Evolutionary conservation across 2,888 invertebrate species (phyloP).

Genomic region (Halictus quadricinctus): DNA sequence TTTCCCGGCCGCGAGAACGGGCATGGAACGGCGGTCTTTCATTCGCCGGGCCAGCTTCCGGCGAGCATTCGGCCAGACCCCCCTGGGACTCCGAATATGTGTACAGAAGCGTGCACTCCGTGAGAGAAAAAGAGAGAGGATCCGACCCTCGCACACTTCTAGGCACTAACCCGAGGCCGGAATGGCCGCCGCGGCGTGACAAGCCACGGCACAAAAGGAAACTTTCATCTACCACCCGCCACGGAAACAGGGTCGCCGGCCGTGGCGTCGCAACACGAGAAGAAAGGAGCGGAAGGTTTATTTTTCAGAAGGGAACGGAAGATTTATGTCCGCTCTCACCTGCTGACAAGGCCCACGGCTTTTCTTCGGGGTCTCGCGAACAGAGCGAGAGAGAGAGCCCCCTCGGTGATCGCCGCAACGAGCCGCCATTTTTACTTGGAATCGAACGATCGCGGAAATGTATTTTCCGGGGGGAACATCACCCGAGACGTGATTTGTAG

Average conservation of each 20-base stretch:
- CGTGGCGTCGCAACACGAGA: conserved; percentile 59
- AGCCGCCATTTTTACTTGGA: conserved; percentile 3
- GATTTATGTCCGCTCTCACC: conserved; percentile 70
- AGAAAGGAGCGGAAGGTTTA: conserved; percentile 71
- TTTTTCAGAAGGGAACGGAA: conserved; percentile 67
- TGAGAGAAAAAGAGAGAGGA: background rate
- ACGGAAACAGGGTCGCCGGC: conserved; percentile 68
- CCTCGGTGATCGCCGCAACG: background rate
- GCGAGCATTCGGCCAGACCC: conserved; percentile 59
- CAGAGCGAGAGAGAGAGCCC: background rate
- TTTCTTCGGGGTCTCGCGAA: conserved; percentile 42
- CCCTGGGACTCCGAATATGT: conserved; percentile 66
- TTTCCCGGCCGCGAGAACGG: conserved; percentile 49
- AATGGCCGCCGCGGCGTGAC: conserved; percentile 69
- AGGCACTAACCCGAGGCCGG: conserved; percentile 31
- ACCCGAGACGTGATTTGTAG: background rate
- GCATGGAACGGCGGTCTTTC: conserved; percentile 50
- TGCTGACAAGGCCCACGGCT: conserved; percentile 65
- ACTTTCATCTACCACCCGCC: conserved; percentile 72
- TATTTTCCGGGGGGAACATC: background rate
- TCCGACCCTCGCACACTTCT: conserved; percentile 21
- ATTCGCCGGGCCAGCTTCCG: conserved; percentile 53
- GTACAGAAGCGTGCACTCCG: conserved; percentile 44
- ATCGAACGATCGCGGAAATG: conserved; percentile 22
- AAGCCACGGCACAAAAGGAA: conserved; percentile 71